Base-by-base conservation (phyloP, 2,888 invertebrate genomes). In the Campoletis raptor region DNA sequence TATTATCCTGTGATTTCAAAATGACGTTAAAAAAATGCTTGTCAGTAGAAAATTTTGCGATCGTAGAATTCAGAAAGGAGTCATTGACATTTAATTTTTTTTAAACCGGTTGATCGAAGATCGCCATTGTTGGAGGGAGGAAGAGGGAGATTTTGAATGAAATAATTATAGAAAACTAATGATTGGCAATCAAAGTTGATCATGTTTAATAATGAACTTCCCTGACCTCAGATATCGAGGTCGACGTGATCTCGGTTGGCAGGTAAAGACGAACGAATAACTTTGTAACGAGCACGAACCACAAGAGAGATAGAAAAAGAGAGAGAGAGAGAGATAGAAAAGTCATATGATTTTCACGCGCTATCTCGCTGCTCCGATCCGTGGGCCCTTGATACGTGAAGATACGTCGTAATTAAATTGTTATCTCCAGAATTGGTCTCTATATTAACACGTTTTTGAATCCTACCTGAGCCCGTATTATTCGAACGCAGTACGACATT, bases 401-500 rank as follows among this genome's bases (percentile, higher is more conserved):
- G 69, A 69, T 30, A 64, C 76, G 42, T 30, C 61, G 61, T 30
- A 30, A 48, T 36, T 30, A 48, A 52, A 77, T 54, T 74, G 54
- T 54, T n/a, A 15, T 48, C 54, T 79, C 45, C 24, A 37, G 5
- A 45, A 79, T 72, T 30, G 77, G 77, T 18, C 8, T 64, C 30
- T 21, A n/a, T 48, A 70, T 37, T 37, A 66, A 67, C 54, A 72
- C 66, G 66, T 77, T 54, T 70, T 76, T 81, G 36, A 66, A 66
- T 77, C 95, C 95, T 95, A 97, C 97, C 96, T 97, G 97, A 96
- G 96, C 96, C 95, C 96, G 96, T 95, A 97, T 96, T 96, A 97
- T 96, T 96, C 97, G 95, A 94, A 96, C 96, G 96, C 96, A 97
- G 96, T 97, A 96, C 95, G 96, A 97, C 97, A 97, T 97, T 95